Base-by-base conservation (phyloP, 1,140 invertebrate species). In the Capitella teleta region DNA sequence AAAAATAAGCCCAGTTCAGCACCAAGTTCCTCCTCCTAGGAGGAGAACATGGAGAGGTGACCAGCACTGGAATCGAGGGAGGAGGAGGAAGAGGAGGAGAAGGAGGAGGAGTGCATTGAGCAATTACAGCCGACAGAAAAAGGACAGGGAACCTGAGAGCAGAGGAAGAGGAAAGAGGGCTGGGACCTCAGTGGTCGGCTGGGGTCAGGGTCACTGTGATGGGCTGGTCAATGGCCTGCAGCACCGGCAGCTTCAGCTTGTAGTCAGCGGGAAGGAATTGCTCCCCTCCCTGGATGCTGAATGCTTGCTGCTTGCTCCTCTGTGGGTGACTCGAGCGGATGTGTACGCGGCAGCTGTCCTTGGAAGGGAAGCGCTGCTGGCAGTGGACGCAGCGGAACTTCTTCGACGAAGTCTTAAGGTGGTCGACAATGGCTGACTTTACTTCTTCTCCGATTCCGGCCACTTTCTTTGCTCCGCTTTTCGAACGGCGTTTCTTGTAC, bases 191-290 rank as follows among this genome's bases (percentile, higher is more conserved):
- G 26, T 24, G 42, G 24, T 26, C 26, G 26, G 87, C 85, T 52
- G 89, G 89, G 61, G 85, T 92, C 45, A 95, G 81, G 58, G 82
- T 88, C 68, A 94, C 91, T 50, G 86, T 87, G 57, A 90, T 77
- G 50, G 82, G 79, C 61, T 82, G 80, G 58, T 79, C 82, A 55
- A 91, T 79, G 66, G 85, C 82, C 57, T 86, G 80, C 56, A 83
- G 81, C 49, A 94, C 89, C 36, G 91, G 90, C 64, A 94, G 77
- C 73, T 90, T 89, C 54, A 84, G 67, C 52, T 68, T 62, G 49
- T 64, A 67, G 34, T 66, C 30, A 61, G 58, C 57, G 61, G 49
- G 32, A 48, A 53, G 21, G 43, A 37, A 55, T 57, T 61, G 21
- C 51, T 57, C 42, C 52, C 38, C 19, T 56, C 55, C 28, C 61